Evolutionary conservation across 2,888 invertebrate genomes (phyloP).

Genomic region (Gymnosoma rotundatum): DNA sequence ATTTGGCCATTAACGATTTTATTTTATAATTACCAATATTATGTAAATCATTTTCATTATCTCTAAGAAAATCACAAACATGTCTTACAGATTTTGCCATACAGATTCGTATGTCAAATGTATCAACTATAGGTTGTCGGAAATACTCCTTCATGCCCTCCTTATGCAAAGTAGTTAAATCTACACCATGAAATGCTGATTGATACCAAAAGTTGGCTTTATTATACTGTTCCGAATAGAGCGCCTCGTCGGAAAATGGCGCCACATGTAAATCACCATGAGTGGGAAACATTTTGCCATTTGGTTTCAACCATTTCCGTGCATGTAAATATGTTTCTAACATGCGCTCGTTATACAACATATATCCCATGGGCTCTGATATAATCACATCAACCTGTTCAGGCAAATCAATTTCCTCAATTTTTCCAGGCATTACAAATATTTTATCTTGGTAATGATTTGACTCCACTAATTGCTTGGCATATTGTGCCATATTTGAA

Average conservation of each 20-base stretch:
- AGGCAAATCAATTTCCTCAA: conserved; percentile 98
- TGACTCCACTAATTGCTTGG: conserved; percentile 93
- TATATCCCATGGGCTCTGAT: conserved; percentile 99
- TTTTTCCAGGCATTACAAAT: conserved; percentile 97
- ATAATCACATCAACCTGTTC: conserved; percentile 98
- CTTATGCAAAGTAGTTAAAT: conserved; percentile 93
- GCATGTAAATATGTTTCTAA: conserved; percentile 99
- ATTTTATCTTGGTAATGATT: conserved; percentile 95
- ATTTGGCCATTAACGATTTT: neutral
- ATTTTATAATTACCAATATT: conserved; percentile 86
- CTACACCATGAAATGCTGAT: conserved; percentile 98
- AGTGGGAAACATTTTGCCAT: conserved; percentile 98
- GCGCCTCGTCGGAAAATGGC: conserved; percentile 98
- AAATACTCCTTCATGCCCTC: conserved; percentile 99
- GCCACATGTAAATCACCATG: conserved; percentile 98
- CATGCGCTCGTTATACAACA: conserved; percentile 99
- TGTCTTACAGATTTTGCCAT: conserved; percentile 96
- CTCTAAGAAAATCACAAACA: conserved; percentile 95
- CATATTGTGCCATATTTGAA: conserved; percentile 98
- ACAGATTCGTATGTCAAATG: conserved; percentile 98
- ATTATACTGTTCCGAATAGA: conserved; percentile 98
- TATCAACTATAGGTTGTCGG: conserved; percentile 98
- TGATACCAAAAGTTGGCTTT: conserved; percentile 99
- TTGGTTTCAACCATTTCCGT: conserved; percentile 97
- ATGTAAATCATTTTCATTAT: conserved; percentile 96